Percentiles rank a stretch among this genome's conserved stretches.
phyloP scores from a whole-genome alignment of 2,797 vertebrate species.

The Austrolebias charrua region DNA sequence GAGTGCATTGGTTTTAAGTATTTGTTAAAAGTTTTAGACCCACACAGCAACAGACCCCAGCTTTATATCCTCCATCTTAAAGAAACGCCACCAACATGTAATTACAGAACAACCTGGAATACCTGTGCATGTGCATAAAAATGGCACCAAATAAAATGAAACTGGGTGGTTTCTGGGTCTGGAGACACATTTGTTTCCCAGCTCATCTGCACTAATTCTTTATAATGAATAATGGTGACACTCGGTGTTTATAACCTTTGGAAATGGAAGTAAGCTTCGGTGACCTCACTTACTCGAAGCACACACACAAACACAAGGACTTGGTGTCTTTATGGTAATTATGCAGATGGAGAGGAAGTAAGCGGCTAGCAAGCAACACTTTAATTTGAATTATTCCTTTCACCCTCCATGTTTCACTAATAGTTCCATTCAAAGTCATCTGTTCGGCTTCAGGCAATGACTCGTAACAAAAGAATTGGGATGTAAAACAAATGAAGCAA shows the following conservation, averaged over 20 bases:
- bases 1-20: too few relatives aligned
- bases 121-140: too few relatives aligned
- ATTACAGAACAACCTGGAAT: too few relatives aligned
- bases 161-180: neutral
- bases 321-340: constrained; percentile 57
- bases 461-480: constrained; percentile 64
- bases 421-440: constrained; percentile 72
- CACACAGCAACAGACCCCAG: too few relatives aligned
- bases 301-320: neutral
- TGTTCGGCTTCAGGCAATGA: constrained; percentile 66
- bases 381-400: constrained; percentile 70
- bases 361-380: constrained; percentile 47
- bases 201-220: constrained; percentile 40
- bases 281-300: constrained; percentile 51
- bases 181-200: neutral
- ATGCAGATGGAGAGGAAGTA: constrained; percentile 55
- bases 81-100: too few relatives aligned
- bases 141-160: too few relatives aligned
- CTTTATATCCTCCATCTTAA: too few relatives aligned
- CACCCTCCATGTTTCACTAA: constrained; percentile 63
- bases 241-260: constrained; percentile 53
- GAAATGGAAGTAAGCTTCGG: constrained; percentile 60
- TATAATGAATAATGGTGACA: constrained; percentile 64
- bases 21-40: too few relatives aligned
- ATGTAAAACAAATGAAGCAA: constrained; percentile 65